phyloP scores from a whole-genome alignment of 2,797 vertebrate genomes.

The Okamejei kenojei region DNA sequence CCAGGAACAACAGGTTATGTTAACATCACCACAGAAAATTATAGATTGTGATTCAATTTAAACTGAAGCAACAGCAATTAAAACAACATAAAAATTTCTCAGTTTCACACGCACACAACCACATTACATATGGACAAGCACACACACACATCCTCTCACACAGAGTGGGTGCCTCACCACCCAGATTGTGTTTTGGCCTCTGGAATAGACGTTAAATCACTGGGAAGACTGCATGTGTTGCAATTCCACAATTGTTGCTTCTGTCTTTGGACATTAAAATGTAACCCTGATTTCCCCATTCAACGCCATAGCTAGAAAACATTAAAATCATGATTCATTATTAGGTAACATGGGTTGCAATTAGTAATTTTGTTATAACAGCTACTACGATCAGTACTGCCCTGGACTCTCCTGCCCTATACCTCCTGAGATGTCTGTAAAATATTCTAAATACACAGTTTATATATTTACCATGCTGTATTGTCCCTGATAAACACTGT shows the following conservation, averaged over 20 bases:
- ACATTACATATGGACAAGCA: too few species aligned
- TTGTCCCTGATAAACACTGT: background rate
- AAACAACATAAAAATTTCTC: background rate
- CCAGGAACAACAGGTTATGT: background rate
- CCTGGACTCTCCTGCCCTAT: background rate
- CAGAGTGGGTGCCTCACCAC: background rate
- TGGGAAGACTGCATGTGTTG: slow-evolving; percentile 64
- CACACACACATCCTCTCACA: background rate
- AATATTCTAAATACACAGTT: too few species aligned
- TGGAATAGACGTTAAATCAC: slow-evolving; percentile 39
- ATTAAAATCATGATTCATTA: background rate
- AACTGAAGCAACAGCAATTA: background rate
- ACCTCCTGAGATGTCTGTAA: background rate
- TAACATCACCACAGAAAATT: background rate
- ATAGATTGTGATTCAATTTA: background rate
- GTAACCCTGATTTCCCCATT: slow-evolving; percentile 65
- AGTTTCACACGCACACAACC: too few species aligned
- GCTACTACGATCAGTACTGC: background rate
- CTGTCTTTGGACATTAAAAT: slow-evolving; percentile 60
- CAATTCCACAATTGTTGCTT: slow-evolving; percentile 64
- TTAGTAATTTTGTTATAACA: background rate
- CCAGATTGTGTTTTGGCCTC: background rate
- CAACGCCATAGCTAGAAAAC: slow-evolving; percentile 58
- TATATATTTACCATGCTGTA: background rate
- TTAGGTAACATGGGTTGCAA: too few species aligned